phyloP scores from a whole-genome alignment of 2,113 vertebrate species.

The Lepus timidus region DNA sequence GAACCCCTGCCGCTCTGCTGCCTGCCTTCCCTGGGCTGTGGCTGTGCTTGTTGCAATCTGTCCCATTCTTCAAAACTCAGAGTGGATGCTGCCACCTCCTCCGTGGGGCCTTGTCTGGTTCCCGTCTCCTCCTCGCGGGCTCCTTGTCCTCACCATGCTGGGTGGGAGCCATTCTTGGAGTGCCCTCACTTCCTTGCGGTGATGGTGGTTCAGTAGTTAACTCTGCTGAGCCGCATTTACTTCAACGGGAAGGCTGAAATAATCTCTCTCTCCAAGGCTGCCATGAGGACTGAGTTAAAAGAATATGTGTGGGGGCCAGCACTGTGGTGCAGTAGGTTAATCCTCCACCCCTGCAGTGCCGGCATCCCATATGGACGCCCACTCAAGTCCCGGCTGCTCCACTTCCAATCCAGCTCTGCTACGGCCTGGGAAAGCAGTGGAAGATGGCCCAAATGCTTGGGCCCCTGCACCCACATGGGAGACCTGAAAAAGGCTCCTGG shows the following conservation, averaged over 20 bases:
- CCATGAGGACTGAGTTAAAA: background rate
- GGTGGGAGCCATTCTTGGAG: background rate
- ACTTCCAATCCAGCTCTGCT: too few relatives aligned
- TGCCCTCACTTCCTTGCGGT: background rate
- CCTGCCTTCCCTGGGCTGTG: background rate
- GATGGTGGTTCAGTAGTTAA: background rate
- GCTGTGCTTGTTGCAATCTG: background rate
- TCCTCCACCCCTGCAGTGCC: too few relatives aligned
- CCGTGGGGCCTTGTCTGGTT: background rate
- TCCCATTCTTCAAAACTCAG: background rate
- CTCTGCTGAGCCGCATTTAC: background rate
- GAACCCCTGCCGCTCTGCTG: background rate
- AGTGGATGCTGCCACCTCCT: background rate
- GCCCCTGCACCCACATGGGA: too few relatives aligned
- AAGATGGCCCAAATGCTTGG: too few relatives aligned
- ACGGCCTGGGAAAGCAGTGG: too few relatives aligned
- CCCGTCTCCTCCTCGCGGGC: background rate
- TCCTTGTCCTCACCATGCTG: background rate
- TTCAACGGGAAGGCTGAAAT: conserved; percentile 3
- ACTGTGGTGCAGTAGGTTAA: too few relatives aligned
- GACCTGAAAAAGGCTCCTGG: too few relatives aligned
- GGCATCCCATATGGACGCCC: background rate
- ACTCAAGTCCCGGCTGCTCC: background rate
- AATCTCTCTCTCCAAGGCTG: background rate
- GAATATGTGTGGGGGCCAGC: background rate